These are phyloP conservation scores for Bicyclus anynana DNA, from an alignment of 1,140 invertebrate genomes.

Conservation along the genomic window DNA sequence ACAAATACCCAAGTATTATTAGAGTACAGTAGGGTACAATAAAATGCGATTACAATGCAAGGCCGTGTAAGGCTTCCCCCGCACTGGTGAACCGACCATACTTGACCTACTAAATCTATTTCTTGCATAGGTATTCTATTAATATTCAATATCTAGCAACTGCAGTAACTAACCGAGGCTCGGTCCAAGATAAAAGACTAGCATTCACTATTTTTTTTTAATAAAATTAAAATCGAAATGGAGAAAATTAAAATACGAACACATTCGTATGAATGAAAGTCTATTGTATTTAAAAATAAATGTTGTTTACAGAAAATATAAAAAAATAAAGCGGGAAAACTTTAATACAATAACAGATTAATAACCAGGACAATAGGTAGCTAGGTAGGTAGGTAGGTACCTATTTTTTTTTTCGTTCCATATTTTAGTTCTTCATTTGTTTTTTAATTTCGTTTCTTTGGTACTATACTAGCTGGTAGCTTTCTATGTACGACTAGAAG, in stretches of 20 bases:
- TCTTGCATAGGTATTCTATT: constrained; percentile 23
- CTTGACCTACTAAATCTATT: constrained; percentile 45
- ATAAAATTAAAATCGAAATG: background rate
- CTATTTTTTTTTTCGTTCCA: too few relatives aligned
- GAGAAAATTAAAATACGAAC: background rate
- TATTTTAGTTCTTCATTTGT: too few relatives aligned
- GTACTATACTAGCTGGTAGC: too few relatives aligned
- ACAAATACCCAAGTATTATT: constrained; percentile 2
- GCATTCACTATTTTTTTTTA: background rate
- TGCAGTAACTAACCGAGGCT: background rate
- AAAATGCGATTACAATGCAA: constrained; percentile 61
- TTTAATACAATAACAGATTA: too few relatives aligned
- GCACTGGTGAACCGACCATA: constrained; percentile 28
- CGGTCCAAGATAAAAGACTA: background rate
- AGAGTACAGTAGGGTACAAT: constrained; percentile 12
- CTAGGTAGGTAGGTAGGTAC: too few relatives aligned
- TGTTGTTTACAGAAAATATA: too few relatives aligned
- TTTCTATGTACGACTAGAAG: too few relatives aligned
- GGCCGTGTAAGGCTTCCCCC: constrained; percentile 54
- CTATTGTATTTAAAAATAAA: too few relatives aligned
- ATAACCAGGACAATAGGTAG: too few relatives aligned
- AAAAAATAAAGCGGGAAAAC: too few relatives aligned
- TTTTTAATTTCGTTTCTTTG: too few relatives aligned
- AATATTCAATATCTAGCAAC: constrained; percentile 13
- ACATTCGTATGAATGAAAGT: too few relatives aligned